A percentile compares a stretch with the other conserved stretches of the same genome.
phyloP scores from a whole-genome alignment of 2,797 vertebrate species.

The Catostomus latipinnis region DNA sequence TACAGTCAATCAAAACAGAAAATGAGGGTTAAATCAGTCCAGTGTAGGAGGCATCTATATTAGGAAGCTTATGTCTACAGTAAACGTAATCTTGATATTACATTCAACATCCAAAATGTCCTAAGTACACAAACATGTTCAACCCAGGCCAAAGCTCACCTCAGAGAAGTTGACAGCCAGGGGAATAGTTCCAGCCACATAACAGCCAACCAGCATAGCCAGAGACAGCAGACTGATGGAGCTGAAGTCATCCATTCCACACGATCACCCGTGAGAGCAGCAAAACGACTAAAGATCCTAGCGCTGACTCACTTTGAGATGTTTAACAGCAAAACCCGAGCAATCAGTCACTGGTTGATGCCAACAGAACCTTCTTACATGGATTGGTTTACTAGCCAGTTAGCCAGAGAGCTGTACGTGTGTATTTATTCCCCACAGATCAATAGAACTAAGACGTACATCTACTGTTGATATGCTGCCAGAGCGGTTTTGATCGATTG shows the following conservation, averaged over 20 bases:
- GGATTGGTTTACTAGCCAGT: not conserved
- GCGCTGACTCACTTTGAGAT: not conserved
- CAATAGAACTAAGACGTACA: not conserved
- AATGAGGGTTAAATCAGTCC: no score
- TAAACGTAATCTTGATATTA: no score
- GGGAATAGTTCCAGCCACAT: constrained; percentile 96
- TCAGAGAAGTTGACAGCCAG: constrained; percentile 97
- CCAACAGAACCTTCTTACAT: not conserved
- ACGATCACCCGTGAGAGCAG: not conserved
- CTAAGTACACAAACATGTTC: not conserved
- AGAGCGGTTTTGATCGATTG: constrained; percentile 5
- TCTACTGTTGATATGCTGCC: not conserved
- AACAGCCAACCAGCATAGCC: constrained; percentile 96
- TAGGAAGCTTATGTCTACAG: no score
- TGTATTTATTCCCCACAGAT: not conserved
- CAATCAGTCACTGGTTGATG: not conserved
- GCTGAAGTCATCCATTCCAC: constrained; percentile 91
- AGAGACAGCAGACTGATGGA: constrained; percentile 94
- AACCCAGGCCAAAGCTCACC: constrained; percentile 78
- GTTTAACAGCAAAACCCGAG: constrained; percentile 6
- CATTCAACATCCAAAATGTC: no score
- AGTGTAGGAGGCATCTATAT: no score
- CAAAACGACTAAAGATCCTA: not conserved
- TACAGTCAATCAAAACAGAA: no score
- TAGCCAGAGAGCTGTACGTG: not conserved